Percentiles rank a stretch among this genome's conserved stretches.
phyloP scores from a whole-genome alignment of 1,140 invertebrate species.

The Pogonomyrmex californicus region DNA sequence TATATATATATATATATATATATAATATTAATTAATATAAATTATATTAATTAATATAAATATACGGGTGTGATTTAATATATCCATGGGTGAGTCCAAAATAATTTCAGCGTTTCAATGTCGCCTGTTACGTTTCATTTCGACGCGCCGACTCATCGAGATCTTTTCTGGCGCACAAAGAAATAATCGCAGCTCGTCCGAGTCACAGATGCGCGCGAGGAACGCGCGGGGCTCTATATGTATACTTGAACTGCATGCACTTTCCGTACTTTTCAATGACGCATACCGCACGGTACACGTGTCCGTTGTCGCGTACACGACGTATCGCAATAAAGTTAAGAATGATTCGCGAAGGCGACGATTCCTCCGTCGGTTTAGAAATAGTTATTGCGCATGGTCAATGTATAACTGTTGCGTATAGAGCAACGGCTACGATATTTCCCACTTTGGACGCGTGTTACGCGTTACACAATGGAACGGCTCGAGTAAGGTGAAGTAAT shows the following conservation, averaged over 20 bases:
- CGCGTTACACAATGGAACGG: background rate
- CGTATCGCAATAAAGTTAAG: constrained; percentile 42
- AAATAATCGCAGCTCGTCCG: background rate
- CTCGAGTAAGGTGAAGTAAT: background rate
- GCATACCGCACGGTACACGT: constrained; percentile 37
- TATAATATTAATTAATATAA: background rate
- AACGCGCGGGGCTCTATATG: constrained; percentile 11
- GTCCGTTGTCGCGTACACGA: constrained; percentile 1
- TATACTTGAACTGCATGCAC: constrained; percentile 32
- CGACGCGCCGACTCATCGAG: background rate
- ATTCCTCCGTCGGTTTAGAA: constrained; percentile 55
- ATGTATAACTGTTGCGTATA: background rate
- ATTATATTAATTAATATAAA: background rate
- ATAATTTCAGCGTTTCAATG: background rate
- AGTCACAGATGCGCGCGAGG: constrained; percentile 16
- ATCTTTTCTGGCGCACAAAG: background rate
- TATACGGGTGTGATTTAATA: background rate
- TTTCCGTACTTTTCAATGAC: constrained; percentile 63
- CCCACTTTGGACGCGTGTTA: background rate
- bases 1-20: background rate
- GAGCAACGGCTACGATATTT: background rate
- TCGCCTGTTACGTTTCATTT: background rate
- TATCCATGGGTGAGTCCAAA: background rate
- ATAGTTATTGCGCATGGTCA: constrained; percentile 60
- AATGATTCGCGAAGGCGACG: constrained; percentile 12